Evolutionary conservation across 2,797 vertebrate species (phyloP), one percentile per base, ranked within the genome.

Genomic region (Zenarchopterus dispar): DNA sequence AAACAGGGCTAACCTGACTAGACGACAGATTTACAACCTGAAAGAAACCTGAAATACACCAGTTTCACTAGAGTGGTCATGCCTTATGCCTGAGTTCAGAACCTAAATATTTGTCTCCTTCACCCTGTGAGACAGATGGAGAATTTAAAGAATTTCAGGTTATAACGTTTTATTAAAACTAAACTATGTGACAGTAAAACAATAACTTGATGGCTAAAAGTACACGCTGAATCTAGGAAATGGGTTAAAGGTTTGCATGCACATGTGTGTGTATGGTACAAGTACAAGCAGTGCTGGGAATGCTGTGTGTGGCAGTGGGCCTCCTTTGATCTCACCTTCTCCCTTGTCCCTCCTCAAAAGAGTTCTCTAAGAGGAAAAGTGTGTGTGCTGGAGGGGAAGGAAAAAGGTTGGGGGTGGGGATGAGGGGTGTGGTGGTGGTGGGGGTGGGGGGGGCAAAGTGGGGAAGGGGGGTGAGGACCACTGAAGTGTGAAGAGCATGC

Each of bases 401-500:
- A 61, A 92, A 77, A 82, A 77, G 69, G 72, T 54, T 61, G 56
- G 67, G 68, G 69, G 52, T 64, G 54, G 64, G 63, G 72, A 74
- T 28, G 68, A 90, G 84, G 93, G 89, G 16, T 41, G 46, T 9
- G 42, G 42, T 28, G 16, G 41, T 16, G 43, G 46, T 9, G 42
- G 42, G 36, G 16, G 41, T 44, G 11, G 42, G 46, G 2, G 50
- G 33, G 28, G 28, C 36, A 19, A 23, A 15, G 39, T 36, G 57
- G 21, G 39, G 51, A 90, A 88, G 87, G 22, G 54, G 91, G 92
- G 5, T 90, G 67, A 72, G 78, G 80, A 91, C 92, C 93, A 95
- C 88, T 94, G 94, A 94, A 96, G 95, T 96, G 94, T 96, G 94
- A 95, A 96, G 93, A 93, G 93, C 91, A 93, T 93, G 94, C 83